Evolutionary conservation across 2,888 invertebrate species (phyloP).

Genomic region (Brassicogethes aeneus): DNA sequence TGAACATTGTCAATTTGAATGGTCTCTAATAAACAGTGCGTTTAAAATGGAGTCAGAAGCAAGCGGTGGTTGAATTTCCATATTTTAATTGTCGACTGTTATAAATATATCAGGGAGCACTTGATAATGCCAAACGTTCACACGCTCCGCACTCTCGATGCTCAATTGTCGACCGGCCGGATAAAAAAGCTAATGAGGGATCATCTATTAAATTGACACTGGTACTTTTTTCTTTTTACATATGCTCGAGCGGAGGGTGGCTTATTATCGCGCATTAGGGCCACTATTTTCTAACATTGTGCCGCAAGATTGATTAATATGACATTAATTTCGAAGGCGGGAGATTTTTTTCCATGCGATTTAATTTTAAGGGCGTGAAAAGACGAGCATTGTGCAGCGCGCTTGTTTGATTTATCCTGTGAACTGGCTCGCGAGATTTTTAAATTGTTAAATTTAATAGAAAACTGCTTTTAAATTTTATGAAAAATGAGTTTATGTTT

Average conservation of each 20-base stretch:
- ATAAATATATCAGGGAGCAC: constrained; percentile 34
- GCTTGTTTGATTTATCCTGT: not conserved
- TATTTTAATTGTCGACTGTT: constrained; percentile 39
- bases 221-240: constrained; percentile 34
- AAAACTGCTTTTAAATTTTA: not conserved
- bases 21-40: constrained; percentile 12
- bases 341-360: not conserved
- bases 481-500: not conserved
- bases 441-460: not conserved
- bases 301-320: constrained; percentile 38
- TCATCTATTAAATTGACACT: constrained; percentile 37
- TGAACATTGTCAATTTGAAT: constrained; percentile 7
- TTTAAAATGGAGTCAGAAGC: constrained; percentile 19
- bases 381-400: not conserved
- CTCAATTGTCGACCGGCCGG: constrained; percentile 15
- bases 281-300: constrained; percentile 34
- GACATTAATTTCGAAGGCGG: constrained; percentile 29
- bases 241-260: constrained; percentile 28
- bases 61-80: constrained; percentile 25
- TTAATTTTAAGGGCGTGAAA: not conserved
- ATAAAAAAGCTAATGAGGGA: constrained; percentile 37
- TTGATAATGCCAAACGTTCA: constrained; percentile 33
- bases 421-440: not conserved
- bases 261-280: constrained; percentile 20
- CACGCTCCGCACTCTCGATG: constrained; percentile 31